Percentiles rank a stretch among this genome's conserved stretches.
These are phyloP conservation scores for Myripristis jacobus DNA, from an alignment of 2,797 vertebrate genomes.

Conservation along the genomic window DNA sequence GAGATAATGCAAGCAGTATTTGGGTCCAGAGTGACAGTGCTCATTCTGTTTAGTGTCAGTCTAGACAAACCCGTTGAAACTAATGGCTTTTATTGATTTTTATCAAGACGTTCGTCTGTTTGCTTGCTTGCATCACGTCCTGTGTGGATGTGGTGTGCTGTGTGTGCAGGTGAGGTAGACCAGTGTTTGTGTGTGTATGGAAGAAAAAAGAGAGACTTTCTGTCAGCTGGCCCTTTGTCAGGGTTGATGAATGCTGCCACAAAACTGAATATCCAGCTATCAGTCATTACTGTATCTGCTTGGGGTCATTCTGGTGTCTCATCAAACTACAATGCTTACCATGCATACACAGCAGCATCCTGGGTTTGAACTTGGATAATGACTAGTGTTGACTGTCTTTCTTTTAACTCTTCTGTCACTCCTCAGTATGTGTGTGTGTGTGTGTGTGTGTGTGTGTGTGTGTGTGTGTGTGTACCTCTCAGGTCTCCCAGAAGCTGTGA, in stretches of 20 bases:
- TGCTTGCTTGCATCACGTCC: too few relatives aligned
- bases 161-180: not conserved
- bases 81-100: too few relatives aligned
- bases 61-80: too few relatives aligned
- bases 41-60: too few relatives aligned
- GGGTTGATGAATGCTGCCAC: slow-evolving; percentile 1
- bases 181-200: too few relatives aligned
- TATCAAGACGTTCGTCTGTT: too few relatives aligned
- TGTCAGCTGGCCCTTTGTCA: not conserved
- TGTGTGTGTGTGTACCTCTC: slow-evolving; percentile 19
- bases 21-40: too few relatives aligned
- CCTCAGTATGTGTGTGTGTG: not conserved
- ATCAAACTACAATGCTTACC: too few relatives aligned
- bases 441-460: too few relatives aligned
- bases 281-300: not conserved
- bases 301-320: slow-evolving; percentile 12
- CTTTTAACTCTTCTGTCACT: not conserved
- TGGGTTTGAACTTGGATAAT: slow-evolving; percentile 12
- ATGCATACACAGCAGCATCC: too few relatives aligned
- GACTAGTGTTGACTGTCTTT: not conserved
- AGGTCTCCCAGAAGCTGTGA: too few relatives aligned
- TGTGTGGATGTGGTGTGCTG: too few relatives aligned
- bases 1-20: not conserved
- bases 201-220: not conserved
- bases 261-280: not conserved